Conservation (phyloP, 2,888 invertebrate species). For the Pediacus dermestoides region DNA sequence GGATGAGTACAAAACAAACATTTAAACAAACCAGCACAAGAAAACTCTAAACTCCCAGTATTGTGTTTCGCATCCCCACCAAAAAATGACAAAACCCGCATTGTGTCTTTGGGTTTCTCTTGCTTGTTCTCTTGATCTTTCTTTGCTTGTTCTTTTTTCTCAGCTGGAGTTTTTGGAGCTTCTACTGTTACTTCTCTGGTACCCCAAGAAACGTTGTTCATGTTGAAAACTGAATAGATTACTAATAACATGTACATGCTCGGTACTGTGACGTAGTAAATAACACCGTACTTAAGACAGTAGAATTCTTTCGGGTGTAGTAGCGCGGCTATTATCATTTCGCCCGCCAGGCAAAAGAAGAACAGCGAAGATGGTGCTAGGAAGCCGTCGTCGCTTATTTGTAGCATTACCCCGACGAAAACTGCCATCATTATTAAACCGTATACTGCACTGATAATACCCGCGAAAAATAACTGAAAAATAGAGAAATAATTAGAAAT, state of each 20-base stretch:
- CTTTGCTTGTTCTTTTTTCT: conserved; percentile 11
- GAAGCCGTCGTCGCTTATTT: conserved; percentile 75
- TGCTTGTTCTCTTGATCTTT: conserved; percentile 64
- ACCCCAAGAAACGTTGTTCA: conserved; percentile 93
- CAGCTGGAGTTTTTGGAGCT: conserved; percentile 19
- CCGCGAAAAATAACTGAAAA: conserved; percentile 66
- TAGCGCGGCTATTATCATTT: conserved; percentile 62
- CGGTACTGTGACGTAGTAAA: conserved; percentile 90
- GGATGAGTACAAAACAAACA: conserved; percentile 54
- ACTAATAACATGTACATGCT: conserved; percentile 92
- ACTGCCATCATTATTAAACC: conserved; percentile 86
- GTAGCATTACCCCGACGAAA: conserved; percentile 72
- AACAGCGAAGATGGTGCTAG: conserved; percentile 82
- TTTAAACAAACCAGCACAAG: conserved; percentile 55
- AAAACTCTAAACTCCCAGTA: conserved; percentile 54
- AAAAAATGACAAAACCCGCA: conserved; percentile 45
- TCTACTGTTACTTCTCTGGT: conserved; percentile 71
- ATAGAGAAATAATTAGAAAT: conserved; percentile 13
- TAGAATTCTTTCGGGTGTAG: conserved; percentile 77
- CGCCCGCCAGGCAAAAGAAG: conserved; percentile 62
- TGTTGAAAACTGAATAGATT: conserved; percentile 87
- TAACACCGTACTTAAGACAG: conserved; percentile 69
- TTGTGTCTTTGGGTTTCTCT: conserved; percentile 75
- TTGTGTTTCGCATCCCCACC: conserved; percentile 40
- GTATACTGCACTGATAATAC: conserved; percentile 71